Percentiles rank a stretch among this genome's conserved stretches.
Evolutionary conservation across 2,888 invertebrate species (phyloP).

Genomic region (Scaptomyza tumidula): DNA sequence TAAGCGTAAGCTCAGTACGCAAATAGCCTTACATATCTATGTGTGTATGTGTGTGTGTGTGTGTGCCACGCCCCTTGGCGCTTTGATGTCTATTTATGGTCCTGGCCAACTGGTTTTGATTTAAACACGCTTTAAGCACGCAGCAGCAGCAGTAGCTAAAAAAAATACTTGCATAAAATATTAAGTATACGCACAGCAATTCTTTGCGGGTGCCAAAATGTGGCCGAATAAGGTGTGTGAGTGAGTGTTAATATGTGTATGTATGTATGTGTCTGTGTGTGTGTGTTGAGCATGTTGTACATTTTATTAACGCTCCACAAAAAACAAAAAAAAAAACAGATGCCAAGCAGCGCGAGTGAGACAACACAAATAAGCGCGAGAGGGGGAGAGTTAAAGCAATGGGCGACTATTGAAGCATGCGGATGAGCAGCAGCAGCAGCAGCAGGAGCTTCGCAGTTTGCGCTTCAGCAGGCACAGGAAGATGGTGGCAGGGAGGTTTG

Average conservation of each 20-base stretch:
- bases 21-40: constrained; percentile 61
- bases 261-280: constrained; percentile 32
- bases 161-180: constrained; percentile 37
- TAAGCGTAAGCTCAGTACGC: constrained; percentile 69
- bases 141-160: constrained; percentile 1
- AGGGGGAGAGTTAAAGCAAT: constrained; percentile 26
- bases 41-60: constrained; percentile 23
- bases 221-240: constrained; percentile 48
- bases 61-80: constrained; percentile 36
- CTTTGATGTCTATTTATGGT: constrained; percentile 74
- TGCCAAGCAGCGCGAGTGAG: constrained; percentile 7
- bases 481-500: neutral
- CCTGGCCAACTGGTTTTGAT: constrained; percentile 44
- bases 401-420: constrained; percentile 66
- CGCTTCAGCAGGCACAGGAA: constrained; percentile 70
- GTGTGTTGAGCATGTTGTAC: constrained; percentile 43
- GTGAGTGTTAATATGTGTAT: constrained; percentile 23
- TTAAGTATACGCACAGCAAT: constrained; percentile 59
- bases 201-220: constrained; percentile 63
- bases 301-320: constrained; percentile 64
- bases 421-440: constrained; percentile 47
- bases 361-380: neutral
- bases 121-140: constrained; percentile 57
- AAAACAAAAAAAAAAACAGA: constrained; percentile 32
- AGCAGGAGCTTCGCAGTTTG: constrained; percentile 40